Evolutionary conservation across 2,797 vertebrate species (phyloP).

Genomic region (Ispidina picta): DNA sequence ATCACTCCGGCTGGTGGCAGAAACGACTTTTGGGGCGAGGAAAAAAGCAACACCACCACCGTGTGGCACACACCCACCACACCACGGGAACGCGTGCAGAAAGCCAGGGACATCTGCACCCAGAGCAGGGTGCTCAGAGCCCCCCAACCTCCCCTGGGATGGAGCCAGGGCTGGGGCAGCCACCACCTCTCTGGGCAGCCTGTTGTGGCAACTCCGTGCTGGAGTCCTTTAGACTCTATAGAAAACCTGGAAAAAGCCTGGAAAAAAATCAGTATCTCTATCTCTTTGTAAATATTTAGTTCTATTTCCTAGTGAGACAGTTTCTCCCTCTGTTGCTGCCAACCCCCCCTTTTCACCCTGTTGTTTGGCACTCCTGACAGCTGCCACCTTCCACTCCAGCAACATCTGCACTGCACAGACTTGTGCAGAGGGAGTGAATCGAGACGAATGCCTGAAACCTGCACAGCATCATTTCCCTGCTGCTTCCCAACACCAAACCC

Average conservation of each 20-base stretch:
- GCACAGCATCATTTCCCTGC: neutral
- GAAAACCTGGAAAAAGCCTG: neutral
- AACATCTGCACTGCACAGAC: neutral
- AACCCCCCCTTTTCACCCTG: neutral
- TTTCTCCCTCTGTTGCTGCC: neutral
- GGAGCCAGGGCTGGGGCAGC: too few species aligned
- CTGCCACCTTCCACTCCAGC: neutral
- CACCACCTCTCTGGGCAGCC: neutral
- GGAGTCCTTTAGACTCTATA: neutral
- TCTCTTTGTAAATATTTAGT: neutral
- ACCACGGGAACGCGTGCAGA: neutral
- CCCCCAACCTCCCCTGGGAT: neutral
- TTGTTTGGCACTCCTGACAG: neutral
- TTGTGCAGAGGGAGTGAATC: rapidly evolving
- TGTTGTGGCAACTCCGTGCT: neutral
- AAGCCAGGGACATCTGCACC: neutral
- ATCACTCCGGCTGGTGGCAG: neutral
- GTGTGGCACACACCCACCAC: constrained; percentile 49
- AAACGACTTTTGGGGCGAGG: neutral
- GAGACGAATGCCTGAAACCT: neutral
- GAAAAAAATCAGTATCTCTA: too few species aligned
- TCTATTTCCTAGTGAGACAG: neutral
- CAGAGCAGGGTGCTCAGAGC: neutral
- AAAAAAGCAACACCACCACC: constrained; percentile 74
- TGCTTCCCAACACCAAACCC: neutral